Conservation (phyloP, 2,113 vertebrate species). For the Dicrurus megarhynchus region DNA sequence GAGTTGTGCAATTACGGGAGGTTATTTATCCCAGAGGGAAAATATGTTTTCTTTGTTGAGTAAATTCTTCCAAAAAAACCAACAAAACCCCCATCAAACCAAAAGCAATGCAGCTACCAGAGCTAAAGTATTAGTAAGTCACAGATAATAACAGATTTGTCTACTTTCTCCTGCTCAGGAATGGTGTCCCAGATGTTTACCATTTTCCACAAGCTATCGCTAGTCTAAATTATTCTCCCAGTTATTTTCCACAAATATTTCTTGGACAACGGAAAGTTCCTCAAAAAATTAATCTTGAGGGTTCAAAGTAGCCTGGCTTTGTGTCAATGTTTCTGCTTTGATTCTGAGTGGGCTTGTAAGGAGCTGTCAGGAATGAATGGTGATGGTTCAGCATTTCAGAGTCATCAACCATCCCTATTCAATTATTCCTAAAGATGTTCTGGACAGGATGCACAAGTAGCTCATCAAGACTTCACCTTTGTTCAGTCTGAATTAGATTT, state of each 20-base stretch:
- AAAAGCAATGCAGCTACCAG: neutral
- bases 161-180: neutral
- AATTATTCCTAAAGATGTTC: neutral
- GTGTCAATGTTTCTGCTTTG: neutral
- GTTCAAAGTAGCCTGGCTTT: neutral
- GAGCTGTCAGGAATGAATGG: neutral
- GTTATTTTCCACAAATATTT: neutral
- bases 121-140: constrained; percentile 18
- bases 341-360: neutral
- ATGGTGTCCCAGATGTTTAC: constrained; percentile 6
- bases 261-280: neutral
- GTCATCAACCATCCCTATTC: neutral
- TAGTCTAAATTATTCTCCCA: neutral
- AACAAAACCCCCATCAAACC: neutral
- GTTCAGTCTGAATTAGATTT: neutral
- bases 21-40: constrained; percentile 18
- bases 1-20: neutral
- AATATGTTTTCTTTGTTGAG: neutral
- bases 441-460: neutral
- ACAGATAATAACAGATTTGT: neutral
- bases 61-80: neutral
- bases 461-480: neutral
- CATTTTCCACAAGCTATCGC: neutral
- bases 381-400: neutral
- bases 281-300: neutral